Evolutionary conservation across 1,140 invertebrate genomes (phyloP).

Genomic region (Megathymus violae): DNA sequence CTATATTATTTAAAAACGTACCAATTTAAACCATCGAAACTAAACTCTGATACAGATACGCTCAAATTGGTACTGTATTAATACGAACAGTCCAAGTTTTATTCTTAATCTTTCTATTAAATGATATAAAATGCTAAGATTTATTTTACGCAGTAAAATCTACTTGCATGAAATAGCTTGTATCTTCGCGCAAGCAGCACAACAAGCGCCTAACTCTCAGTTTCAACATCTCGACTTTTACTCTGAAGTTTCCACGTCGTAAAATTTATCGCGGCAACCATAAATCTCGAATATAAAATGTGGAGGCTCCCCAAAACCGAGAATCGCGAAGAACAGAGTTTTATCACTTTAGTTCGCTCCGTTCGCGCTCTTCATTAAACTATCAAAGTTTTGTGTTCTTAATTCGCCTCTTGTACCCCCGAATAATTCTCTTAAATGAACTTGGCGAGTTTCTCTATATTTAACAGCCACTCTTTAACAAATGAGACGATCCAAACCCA

Average conservation of each 20-base stretch:
- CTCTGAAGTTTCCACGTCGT: constrained; percentile 44
- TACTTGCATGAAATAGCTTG: not conserved
- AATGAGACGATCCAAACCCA: too few species aligned
- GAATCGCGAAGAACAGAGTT: constrained; percentile 36
- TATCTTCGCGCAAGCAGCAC: not conserved
- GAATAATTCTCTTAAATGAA: not conserved
- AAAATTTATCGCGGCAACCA: constrained; percentile 45
- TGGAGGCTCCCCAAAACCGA: constrained; percentile 27
- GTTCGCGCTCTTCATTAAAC: constrained; percentile 40
- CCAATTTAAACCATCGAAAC: too few species aligned
- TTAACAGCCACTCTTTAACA: not conserved
- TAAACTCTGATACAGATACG: too few species aligned
- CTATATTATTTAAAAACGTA: too few species aligned
- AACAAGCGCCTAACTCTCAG: constrained; percentile 1
- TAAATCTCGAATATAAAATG: constrained; percentile 51
- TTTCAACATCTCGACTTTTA: constrained; percentile 34
- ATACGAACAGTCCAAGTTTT: too few species aligned
- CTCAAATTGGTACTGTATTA: too few species aligned
- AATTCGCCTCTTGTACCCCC: constrained; percentile 14
- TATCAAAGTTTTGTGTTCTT: constrained; percentile 28
- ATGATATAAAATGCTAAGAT: too few species aligned
- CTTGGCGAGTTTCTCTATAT: not conserved
- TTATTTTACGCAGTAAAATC: too few species aligned
- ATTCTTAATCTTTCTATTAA: too few species aligned
- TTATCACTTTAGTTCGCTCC: constrained; percentile 40